These are phyloP conservation scores for Diglossa brunneiventris DNA, from an alignment of 2,113 vertebrate genomes.

Conservation along the genomic window DNA sequence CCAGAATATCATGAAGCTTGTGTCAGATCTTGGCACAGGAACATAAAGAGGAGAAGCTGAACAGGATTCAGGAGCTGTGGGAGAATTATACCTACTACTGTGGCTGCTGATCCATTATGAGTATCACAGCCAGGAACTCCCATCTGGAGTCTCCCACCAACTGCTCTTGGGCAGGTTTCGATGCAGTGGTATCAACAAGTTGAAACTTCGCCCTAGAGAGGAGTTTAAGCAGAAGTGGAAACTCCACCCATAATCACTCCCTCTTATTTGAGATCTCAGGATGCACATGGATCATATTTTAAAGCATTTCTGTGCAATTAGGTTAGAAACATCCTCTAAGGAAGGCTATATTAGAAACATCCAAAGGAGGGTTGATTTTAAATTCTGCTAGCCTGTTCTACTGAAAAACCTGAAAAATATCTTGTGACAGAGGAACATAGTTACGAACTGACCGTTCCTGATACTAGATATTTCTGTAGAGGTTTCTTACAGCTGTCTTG, in stretches of 20 bases:
- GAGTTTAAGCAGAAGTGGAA: not conserved
- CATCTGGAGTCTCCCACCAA: slow-evolving; percentile 39
- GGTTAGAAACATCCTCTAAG: not conserved
- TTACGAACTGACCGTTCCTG: not conserved
- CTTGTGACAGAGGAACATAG: not conserved
- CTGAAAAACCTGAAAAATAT: not conserved
- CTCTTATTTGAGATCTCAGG: not conserved
- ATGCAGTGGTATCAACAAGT: not conserved
- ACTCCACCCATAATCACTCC: not conserved
- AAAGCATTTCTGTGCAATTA: not conserved
- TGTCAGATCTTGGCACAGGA: slow-evolving; percentile 36
- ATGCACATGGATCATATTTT: not conserved
- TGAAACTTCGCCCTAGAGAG: not conserved
- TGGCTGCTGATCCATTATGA: slow-evolving; percentile 32
- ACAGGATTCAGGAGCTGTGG: not conserved
- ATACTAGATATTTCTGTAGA: not conserved
- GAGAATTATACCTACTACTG: slow-evolving; percentile 19
- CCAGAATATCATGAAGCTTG: slow-evolving; percentile 21
- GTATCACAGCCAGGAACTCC: slow-evolving; percentile 22
- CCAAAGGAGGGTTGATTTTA: not conserved
- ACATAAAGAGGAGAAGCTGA: not conserved
- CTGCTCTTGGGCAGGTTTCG: not conserved
- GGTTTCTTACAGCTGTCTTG: not conserved
- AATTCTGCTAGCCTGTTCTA: not conserved
- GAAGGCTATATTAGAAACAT: not conserved